Base-by-base conservation (phyloP, 2,113 vertebrate species). In the Sebastes fasciatus region DNA sequence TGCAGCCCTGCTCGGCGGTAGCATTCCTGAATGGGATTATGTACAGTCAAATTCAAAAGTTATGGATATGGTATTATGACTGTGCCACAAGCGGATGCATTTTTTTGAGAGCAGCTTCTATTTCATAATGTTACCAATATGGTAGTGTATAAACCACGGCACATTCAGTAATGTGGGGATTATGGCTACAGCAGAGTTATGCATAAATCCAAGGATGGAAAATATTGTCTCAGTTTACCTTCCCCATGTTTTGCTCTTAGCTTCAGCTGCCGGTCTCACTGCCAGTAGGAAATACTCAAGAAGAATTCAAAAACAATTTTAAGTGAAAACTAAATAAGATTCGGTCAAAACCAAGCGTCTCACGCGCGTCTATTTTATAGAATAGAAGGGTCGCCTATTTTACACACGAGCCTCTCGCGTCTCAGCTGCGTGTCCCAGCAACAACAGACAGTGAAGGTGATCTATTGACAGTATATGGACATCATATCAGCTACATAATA, bases 1-100 rank as follows among this genome's bases (percentile, higher is more conserved):
- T 70, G 80, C 8, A 75, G 55, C 46, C 42, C 55, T 63, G 71
- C 74, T 86, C 55, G 17, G 65, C 26, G 12, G 66, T 48, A 70
- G 63, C 64, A 85, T 73, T 81, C 74, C 73, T 78, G 61, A 84
- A 88, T 88, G 55, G 86, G 81, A 91, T 86, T 92, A 77, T 77
- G 52, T 62, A 60, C 77, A 79, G 81, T 71, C 55, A 82, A 86
- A 86, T 79, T 84, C 66, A 70, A 86, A 71, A 84, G 79, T 82
- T 88, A 87, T 73, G 77, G 86, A 91, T 70, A 73, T 63, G 83
- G 64, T 52, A 74, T 67, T 70, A 84, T 81, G 67, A 75, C 48
- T 61, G 62, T 11, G 43, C 51, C 76, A 83, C 77, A 85, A 84
- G 74, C 77, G 6, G 66, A 71, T 61, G 73, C 73, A 58, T 83